Evolutionary conservation across 2,113 vertebrate genomes (phyloP).

Genomic region (Nothoprocta perdicaria): DNA sequence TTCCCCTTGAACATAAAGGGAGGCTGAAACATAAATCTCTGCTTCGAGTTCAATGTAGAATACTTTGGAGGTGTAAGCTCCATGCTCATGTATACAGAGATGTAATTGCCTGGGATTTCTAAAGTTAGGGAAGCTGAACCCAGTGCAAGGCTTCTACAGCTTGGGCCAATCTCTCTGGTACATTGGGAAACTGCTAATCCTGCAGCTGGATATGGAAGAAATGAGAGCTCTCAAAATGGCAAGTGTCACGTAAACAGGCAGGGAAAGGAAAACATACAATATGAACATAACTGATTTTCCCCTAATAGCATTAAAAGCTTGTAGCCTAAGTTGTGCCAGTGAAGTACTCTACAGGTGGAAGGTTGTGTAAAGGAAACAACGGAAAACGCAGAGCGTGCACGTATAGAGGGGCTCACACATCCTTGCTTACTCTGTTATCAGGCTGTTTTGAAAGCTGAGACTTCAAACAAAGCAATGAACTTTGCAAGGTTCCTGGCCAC

Average conservation of each 20-base stretch:
- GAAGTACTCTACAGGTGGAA: background rate
- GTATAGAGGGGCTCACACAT: background rate
- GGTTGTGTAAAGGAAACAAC: background rate
- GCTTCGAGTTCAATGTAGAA: background rate
- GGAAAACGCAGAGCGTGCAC: accelerated
- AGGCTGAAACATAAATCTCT: background rate
- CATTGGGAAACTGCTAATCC: background rate
- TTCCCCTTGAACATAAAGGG: background rate
- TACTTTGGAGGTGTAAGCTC: background rate
- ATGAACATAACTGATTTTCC: accelerated
- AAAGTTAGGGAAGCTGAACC: background rate
- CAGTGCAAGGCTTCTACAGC: background rate
- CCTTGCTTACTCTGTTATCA: background rate
- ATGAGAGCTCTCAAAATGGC: background rate
- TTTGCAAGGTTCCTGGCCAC: background rate
- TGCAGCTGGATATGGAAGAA: background rate
- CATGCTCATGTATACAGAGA: accelerated
- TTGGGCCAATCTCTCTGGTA: background rate
- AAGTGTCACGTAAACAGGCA: background rate
- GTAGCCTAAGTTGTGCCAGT: background rate
- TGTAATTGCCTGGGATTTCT: background rate
- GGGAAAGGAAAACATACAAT: background rate
- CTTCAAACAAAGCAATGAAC: background rate
- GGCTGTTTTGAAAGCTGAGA: background rate
- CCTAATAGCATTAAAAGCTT: background rate